Base-by-base conservation (phyloP, 2,797 vertebrate species). In the Danio albolineatus region DNA sequence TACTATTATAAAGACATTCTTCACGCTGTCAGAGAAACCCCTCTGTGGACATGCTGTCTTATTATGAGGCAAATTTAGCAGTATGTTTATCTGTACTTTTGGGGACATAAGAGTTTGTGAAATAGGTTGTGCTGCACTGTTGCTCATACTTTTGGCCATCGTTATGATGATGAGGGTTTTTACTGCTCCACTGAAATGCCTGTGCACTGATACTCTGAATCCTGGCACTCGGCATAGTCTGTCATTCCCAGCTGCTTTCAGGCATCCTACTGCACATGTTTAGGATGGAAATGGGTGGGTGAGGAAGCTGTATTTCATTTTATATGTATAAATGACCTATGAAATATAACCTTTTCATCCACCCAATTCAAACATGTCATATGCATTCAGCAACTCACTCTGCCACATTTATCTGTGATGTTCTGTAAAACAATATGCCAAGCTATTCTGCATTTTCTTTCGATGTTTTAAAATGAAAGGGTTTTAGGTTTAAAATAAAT, bases 171-270 rank as follows among this genome's bases (percentile, higher is more conserved):
- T 6, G 10, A 62, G 56, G 28, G 41, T 66, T n/a, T 69, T 19
- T 43, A 44, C 19, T 73, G 56, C 54, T 10, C 13, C 19, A 6
- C 13, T 59, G 17, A 13, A 44, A 13, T 65, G 19, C 51, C 51
- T 65, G 21, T 57, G 81, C 16, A 60, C 70, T 53, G 54, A 61
- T 36, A 28, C 39, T 65, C 8, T 38, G 70, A 67, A 62, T 80
- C n/a, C 59, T 79, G 71, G 59, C 38, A 56, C 10, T 39, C 48
- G 46, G 41, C 56, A 43, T 49, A 54, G 46, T 65, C 57, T 48
- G 44, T 66, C 74, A 66, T 80, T 41, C 65, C 65, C 67, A 44
- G 86, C 79, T 82, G 70, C 78, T 84, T 61, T 76, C 51, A 39
- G 67, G 46, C 60, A 54, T 78, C 61, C 54, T 57, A 43, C 28